Base-by-base conservation (phyloP, 2,113 vertebrate genomes). In the Arenaria interpres region DNA sequence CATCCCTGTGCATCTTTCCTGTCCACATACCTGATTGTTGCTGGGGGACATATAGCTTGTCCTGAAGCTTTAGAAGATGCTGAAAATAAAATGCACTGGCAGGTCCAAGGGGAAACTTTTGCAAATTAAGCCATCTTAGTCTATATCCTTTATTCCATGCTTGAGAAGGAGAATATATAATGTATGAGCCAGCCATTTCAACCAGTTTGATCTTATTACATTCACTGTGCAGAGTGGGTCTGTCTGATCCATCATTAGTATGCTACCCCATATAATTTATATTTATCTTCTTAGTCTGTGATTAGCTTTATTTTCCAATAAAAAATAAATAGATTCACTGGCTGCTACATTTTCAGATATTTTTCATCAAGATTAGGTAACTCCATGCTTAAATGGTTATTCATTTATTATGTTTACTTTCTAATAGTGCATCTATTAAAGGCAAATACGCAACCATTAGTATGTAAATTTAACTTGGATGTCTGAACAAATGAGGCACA, bases 391-490 rank as follows among this genome's bases (percentile, higher is more conserved):
- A 96, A 97, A 96, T 88, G 46, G 90, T 95, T 96, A 95, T 93
- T 96, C 94, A 97, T 97, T 97, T 96, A 71, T 98, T 97, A 92
- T 78, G 80, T 82, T 98, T 98, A 86, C 89, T 95, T 98, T 94
- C 92, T 92, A 88, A 89, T 79, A 90, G 74, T 72, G 39, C 81
- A 88, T 96, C 95, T 97, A 74, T 97, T 97, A 97, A 96, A 96
- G 88, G 77, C 94, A 97, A 95, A 96, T 96, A 84, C 6, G 27
- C 74, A 96, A 39, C 93, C 73, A 92, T 97, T 97, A 97, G 91
- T 92, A 96, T 96, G 96, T 89, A 98, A 98, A 98, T 97, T 97
- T 96, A 97, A 96, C 95, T 96, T 91, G 67, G 66, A 93, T 93
- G 23, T 95, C 95, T 95, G 78, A 96, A 95, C 66, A 96, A 96